Evolutionary conservation across 2,113 vertebrate genomes (phyloP).

Genomic region (Zosterops hypoxanthus): DNA sequence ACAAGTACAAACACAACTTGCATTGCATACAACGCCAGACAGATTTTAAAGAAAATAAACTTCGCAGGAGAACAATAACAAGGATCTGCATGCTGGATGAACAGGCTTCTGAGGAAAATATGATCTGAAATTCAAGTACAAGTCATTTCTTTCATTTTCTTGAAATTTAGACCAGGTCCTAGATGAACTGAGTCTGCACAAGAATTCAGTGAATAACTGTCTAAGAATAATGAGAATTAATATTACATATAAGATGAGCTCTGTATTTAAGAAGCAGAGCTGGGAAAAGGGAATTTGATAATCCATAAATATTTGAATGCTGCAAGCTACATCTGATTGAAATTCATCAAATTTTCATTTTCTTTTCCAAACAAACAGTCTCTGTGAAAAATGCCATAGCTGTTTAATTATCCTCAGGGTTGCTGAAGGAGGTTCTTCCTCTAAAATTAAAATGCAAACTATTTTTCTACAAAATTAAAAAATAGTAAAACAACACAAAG

Average conservation of each 20-base stretch:
- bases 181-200: not conserved
- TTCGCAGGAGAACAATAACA: not conserved
- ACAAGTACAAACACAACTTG: not conserved
- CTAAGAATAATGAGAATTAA: conserved; percentile 43
- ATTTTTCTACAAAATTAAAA: not conserved
- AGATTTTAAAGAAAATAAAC: not conserved
- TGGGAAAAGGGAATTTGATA: conserved; percentile 41
- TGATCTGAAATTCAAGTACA: not conserved
- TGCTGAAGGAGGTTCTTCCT: conserved; percentile 3
- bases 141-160: not conserved
- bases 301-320: conserved; percentile 61
- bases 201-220: not conserved
- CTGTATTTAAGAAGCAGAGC: conserved; percentile 28
- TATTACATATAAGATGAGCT: conserved; percentile 24
- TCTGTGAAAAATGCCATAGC: conserved; percentile 20
- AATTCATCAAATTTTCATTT: conserved; percentile 61
- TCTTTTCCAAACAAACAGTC: conserved; percentile 56
- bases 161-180: not conserved
- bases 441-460: conserved; percentile 25
- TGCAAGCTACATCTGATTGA: conserved; percentile 44
- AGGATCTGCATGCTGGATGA: not conserved
- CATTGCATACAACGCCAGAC: not conserved
- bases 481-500: not conserved
- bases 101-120: not conserved
- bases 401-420: conserved; percentile 14